Conservation (phyloP, 2,888 invertebrate genomes). For the Acrobasis consociella region DNA sequence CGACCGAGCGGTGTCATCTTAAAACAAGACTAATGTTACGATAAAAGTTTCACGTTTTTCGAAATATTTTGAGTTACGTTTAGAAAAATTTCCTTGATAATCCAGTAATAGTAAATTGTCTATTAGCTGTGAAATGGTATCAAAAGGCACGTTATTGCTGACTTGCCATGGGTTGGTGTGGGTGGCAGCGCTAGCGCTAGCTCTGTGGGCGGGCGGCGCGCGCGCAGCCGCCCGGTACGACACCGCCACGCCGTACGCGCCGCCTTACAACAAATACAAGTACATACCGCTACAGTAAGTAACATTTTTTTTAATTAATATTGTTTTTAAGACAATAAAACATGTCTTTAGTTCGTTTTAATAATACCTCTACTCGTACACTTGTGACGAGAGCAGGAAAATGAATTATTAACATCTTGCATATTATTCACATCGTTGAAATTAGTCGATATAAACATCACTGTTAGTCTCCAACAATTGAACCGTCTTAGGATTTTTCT, state of each 20-base stretch:
- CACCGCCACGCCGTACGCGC: constrained; percentile 70
- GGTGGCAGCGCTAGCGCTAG: constrained; percentile 51
- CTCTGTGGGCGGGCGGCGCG: constrained; percentile 65
- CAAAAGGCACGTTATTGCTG: constrained; percentile 51
- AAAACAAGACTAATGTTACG: constrained; percentile 24
- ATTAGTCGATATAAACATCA: too few relatives aligned
- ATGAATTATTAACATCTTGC: too few relatives aligned
- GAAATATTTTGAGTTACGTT: too few relatives aligned
- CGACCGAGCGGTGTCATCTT: constrained; percentile 39
- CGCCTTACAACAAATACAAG: constrained; percentile 60
- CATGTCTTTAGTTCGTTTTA: too few relatives aligned
- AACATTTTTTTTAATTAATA: constrained; percentile 16
- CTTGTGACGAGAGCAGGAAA: too few relatives aligned
- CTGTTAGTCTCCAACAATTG: too few relatives aligned
- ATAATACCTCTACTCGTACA: too few relatives aligned
- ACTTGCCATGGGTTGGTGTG: constrained; percentile 63
- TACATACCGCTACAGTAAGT: constrained; percentile 74
- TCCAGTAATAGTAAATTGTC: neutral
- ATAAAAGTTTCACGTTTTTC: neutral
- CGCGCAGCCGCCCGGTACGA: constrained; percentile 62
- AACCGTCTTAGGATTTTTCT: too few relatives aligned
- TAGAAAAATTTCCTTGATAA: neutral
- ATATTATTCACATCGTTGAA: too few relatives aligned
- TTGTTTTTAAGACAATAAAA: too few relatives aligned
- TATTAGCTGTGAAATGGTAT: constrained; percentile 49